Conservation (phyloP, 2,797 vertebrate genomes). For the Cryptoprocta ferox region DNA sequence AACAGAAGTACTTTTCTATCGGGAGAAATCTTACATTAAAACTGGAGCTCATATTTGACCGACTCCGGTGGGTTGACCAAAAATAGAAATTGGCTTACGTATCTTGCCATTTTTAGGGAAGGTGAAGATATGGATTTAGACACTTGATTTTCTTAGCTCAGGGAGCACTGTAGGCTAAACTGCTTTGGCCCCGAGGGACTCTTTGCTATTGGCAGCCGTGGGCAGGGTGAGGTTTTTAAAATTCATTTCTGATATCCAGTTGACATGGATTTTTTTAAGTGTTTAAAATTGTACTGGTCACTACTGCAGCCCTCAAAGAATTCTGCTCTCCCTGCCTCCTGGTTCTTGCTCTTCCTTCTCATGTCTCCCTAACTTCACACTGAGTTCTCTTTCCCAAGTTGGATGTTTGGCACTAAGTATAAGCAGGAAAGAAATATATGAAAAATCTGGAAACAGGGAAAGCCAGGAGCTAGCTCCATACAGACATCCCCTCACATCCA, state of each 20-base stretch:
- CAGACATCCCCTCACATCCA: rapidly evolving
- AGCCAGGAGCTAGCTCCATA: neutral
- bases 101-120: constrained; percentile 70
- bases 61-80: constrained; percentile 59
- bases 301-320: constrained; percentile 58
- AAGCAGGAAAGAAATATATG: neutral
- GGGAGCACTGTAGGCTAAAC: constrained; percentile 75
- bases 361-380: neutral
- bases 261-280: constrained; percentile 64
- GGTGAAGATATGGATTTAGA: constrained; percentile 71
- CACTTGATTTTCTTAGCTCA: constrained; percentile 78
- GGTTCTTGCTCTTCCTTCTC: neutral
- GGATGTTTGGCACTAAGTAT: neutral
- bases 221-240: constrained; percentile 73
- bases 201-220: constrained; percentile 68
- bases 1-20: neutral
- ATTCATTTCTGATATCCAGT: constrained; percentile 74
- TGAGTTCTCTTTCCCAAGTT: neutral
- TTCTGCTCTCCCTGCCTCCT: neutral
- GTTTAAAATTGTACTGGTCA: constrained; percentile 62
- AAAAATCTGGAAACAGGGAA: neutral
- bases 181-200: constrained; percentile 72
- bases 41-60: constrained; percentile 55
- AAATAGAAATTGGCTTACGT: constrained; percentile 76
- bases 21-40: constrained; percentile 44